Evolutionary conservation across 2,113 vertebrate species (phyloP), one percentile per base, ranked within the genome.

Genomic region (Macrotis lagotis): DNA sequence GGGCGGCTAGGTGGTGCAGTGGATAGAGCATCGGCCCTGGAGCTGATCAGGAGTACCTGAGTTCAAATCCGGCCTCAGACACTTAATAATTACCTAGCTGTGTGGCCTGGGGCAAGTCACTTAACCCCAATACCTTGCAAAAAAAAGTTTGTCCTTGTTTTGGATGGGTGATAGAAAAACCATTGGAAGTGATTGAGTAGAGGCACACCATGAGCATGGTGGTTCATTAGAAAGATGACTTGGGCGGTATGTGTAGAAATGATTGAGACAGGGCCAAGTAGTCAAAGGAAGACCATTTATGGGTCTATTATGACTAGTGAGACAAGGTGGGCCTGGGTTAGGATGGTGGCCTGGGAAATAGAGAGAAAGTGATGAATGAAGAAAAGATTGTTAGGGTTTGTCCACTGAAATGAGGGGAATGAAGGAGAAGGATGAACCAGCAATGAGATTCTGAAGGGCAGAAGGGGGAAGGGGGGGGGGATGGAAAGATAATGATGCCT

Each of bases 221-320:
- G n/a, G 28, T 83, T 93, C 59, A 52, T 95, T 88, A 74, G 37
- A 93, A 66, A 91, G 93, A 91, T 11, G 44, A 28, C 8, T 52
- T 19, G 48, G 49, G 55, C 25, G 91, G 51, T 31, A 48, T 31
- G n/a, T 53, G 28, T 51, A n/a, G 89, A 91, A 94, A 31, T 74
- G 12, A 59, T 44, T 37, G 44, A 0, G 31, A 26, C 49, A 4
- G 3, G 52, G 24, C 26, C 2, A 3, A 52, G 31, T 0, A 4
- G 47, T n/a, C 48, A 16, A 0, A 11, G 91, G 59, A 22, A 51
- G n/a, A 83, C 12, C n/a, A 51, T 26, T 37, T 10, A 47, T 37
- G 48, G 48, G 83, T 88, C 48, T 3, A 0, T 50, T 49, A 26
- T 51, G 26, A 28, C 50, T 88, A 52, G 88, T 1, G 0, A 55